A percentile compares a stretch with the other conserved stretches of the same genome.
These are phyloP conservation scores for Theristicus caerulescens DNA, from an alignment of 2,113 vertebrate species.

Conservation along the genomic window DNA sequence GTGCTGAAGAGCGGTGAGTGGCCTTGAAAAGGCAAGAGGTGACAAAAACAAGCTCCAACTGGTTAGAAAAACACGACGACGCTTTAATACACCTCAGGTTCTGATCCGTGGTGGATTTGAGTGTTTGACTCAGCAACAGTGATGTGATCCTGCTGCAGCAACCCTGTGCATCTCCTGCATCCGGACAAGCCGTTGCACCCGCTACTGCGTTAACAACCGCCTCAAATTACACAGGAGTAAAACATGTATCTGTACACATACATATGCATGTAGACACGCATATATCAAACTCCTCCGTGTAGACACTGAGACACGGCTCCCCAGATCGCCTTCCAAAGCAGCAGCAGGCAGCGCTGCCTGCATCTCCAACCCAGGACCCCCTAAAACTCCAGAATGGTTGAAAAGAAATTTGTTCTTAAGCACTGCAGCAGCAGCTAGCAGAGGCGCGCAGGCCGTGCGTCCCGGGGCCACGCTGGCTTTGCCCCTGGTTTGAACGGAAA, in stretches of 20 bases:
- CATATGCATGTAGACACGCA: accelerated
- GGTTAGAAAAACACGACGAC: accelerated
- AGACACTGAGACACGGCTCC: background rate
- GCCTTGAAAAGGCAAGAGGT: background rate
- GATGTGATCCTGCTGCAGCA: background rate
- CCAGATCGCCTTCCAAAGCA: background rate
- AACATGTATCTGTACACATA: background rate
- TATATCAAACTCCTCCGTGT: accelerated
- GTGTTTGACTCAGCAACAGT: background rate
- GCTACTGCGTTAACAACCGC: no score
- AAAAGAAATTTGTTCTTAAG: background rate
- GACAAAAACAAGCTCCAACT: background rate
- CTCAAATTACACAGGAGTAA: background rate
- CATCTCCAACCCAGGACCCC: accelerated
- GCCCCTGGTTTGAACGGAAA: background rate
- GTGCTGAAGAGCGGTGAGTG: background rate
- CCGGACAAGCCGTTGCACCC: background rate
- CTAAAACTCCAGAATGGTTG: background rate
- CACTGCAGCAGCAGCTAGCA: accelerated
- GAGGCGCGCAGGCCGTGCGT: accelerated
- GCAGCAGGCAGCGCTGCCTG: background rate
- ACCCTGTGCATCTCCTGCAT: background rate
- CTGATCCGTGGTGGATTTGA: background rate
- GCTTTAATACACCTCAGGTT: background rate
- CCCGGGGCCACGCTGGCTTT: background rate